Percentiles rank a stretch among this genome's conserved stretches.
Conservation (phyloP, 2,888 invertebrate species). For the Drosophila birchii region DNA sequence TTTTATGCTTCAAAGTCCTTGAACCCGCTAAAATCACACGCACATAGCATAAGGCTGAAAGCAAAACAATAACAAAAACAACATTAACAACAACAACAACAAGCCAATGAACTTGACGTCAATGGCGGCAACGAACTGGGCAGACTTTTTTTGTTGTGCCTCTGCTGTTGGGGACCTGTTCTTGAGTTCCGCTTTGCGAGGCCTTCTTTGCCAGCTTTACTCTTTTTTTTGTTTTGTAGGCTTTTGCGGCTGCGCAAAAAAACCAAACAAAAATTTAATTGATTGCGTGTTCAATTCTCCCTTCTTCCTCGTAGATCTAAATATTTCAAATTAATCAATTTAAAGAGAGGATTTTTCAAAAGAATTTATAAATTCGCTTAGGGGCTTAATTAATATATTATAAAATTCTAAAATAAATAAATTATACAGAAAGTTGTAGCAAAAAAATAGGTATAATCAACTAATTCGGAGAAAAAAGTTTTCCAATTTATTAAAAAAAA, state of each 20-base stretch:
- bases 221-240: background rate
- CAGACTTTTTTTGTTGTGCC: conserved; percentile 26
- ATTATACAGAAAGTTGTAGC: conserved; percentile 1
- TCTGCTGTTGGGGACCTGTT: conserved; percentile 61
- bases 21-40: conserved; percentile 55
- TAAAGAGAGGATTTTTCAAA: background rate
- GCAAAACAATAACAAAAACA: conserved; percentile 22
- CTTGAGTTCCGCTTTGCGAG: conserved; percentile 47
- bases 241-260: conserved; percentile 58
- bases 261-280: conserved; percentile 42
- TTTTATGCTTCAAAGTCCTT: conserved; percentile 68
- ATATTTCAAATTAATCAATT: background rate
- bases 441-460: conserved; percentile 9
- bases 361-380: background rate
- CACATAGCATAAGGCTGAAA: conserved; percentile 16
- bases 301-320: background rate
- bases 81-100: conserved; percentile 4
- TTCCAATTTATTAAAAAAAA: background rate
- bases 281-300: conserved; percentile 58
- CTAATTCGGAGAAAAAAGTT: background rate
- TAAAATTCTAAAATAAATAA: background rate
- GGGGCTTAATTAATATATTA: background rate
- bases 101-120: conserved; percentile 70
- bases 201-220: conserved; percentile 27
- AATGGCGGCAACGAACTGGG: conserved; percentile 51